Base-by-base conservation (phyloP, 2,888 invertebrate species). In the Altica lythri region DNA sequence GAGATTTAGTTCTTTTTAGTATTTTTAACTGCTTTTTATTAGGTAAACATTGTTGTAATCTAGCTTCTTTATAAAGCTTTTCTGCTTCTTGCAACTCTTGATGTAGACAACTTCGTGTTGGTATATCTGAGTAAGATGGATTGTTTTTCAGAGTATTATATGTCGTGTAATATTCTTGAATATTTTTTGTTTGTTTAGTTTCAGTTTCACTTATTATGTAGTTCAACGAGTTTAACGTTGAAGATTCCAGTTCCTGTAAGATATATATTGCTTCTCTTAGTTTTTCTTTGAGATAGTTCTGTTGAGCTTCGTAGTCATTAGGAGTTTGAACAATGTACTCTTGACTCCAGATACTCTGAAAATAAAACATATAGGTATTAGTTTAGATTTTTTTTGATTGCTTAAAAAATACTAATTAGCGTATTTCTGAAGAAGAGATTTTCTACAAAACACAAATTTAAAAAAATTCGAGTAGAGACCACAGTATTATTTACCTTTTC, bases 111-210 rank as follows among this genome's bases (percentile, higher is more conserved):
- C n/a, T n/a, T n/a, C n/a, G n/a, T n/a, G n/a, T n/a, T n/a, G n/a
- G n/a, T n/a, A n/a, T n/a, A n/a, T 45, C 35, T n/a, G 34, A 34
- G 2, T 10, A 14, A n/a, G 4, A 9, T 1, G 22, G 13, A 16
- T 22, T 16, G 14, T 1, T 34, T 22, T 14, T 9, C 14, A 10
- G 14, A 14, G n/a, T 22, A 5, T 25, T 34, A 6, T 34, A 4
- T 2, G 4, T 45, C 9, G 6, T 34, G 8, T 14, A 22, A n/a
- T 34, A 34, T n/a, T 34, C 22, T 35, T 45, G 9, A 6, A 45
- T 35, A n/a, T 27, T 45, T 12, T 45, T 32, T 2, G n/a, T 45
- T 22, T 45, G 45, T 34, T 45, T 25, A n/a, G n/a, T n/a, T n/a
- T n/a, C n/a, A n/a, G n/a, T n/a, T n/a, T n/a, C n/a, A n/a, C n/a